A percentile compares a stretch with the other conserved stretches of the same genome.
Evolutionary conservation across 2,888 invertebrate genomes (phyloP).

Genomic region (Epistrophe grossulariae): DNA sequence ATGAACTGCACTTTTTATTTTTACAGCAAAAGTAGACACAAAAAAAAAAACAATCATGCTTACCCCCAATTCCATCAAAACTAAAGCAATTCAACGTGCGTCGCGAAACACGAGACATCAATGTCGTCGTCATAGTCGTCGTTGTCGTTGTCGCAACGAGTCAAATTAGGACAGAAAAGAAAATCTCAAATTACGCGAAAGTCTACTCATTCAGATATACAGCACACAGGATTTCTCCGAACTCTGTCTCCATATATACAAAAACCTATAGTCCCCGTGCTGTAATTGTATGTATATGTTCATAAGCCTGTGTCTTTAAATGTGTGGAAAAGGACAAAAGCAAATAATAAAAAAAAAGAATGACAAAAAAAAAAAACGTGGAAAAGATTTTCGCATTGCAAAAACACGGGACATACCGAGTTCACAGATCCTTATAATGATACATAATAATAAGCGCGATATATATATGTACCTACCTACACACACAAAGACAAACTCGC

Average conservation of each 20-base stretch:
- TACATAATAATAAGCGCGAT: constrained; percentile 76
- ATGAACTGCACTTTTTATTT: constrained; percentile 9
- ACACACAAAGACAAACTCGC: constrained; percentile 40
- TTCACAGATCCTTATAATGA: constrained; percentile 74
- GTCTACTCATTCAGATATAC: constrained; percentile 31
- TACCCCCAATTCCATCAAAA: constrained; percentile 42
- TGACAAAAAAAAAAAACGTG: constrained; percentile 55
- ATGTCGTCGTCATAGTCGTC: constrained; percentile 17
- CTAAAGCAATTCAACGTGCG: constrained; percentile 27
- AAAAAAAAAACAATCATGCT: not conserved
- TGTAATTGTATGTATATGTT: constrained; percentile 43
- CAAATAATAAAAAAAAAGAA: constrained; percentile 23
- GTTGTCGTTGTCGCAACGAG: constrained; percentile 80
- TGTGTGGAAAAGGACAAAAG: constrained; percentile 58
- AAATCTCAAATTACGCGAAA: constrained; percentile 75
- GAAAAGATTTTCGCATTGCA: constrained; percentile 75
- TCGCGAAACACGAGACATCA: constrained; percentile 68
- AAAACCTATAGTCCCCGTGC: constrained; percentile 27
- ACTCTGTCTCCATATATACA: not conserved
- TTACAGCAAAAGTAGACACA: not conserved
- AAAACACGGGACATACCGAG: constrained; percentile 71
- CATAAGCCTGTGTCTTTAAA: constrained; percentile 46
- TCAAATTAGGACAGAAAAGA: constrained; percentile 80
- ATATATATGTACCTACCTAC: constrained; percentile 18
- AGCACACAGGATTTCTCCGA: constrained; percentile 40